A percentile compares a stretch with the other conserved stretches of the same genome.
These are phyloP conservation scores for Conopomorpha cramerella DNA, from an alignment of 1,140 invertebrate genomes.

Conservation along the genomic window DNA sequence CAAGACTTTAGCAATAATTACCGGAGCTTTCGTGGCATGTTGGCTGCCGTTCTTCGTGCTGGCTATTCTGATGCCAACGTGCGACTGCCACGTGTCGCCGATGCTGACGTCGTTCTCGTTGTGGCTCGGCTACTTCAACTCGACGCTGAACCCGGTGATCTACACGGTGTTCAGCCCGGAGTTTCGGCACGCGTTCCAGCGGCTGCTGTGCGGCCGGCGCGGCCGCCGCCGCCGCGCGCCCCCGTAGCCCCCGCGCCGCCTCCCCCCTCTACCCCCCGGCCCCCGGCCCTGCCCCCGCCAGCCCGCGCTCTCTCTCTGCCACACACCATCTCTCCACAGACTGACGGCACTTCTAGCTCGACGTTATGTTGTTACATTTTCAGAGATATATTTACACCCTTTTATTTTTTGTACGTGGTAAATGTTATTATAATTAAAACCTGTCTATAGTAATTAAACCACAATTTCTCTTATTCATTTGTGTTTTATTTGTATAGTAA, in stretches of 20 bases:
- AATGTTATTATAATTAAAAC: slow-evolving; percentile 42
- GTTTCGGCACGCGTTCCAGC: slow-evolving; percentile 85
- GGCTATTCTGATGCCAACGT: slow-evolving; percentile 81
- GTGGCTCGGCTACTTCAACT: slow-evolving; percentile 88
- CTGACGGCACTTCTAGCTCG: slow-evolving; percentile 45
- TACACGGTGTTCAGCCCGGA: slow-evolving; percentile 90
- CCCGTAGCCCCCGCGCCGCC: slow-evolving; percentile 25
- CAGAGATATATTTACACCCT: slow-evolving; percentile 60
- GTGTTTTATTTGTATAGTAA: no score
- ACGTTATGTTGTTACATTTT: slow-evolving; percentile 57
- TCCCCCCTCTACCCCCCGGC: slow-evolving; percentile 4
- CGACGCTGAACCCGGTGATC: slow-evolving; percentile 86
- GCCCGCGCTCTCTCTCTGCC: no score
- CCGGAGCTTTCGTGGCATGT: slow-evolving; percentile 86
- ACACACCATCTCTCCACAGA: slow-evolving; percentile 12
- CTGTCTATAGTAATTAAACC: slow-evolving; percentile 43
- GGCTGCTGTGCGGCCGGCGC: slow-evolving; percentile 72
- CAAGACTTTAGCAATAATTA: slow-evolving; percentile 89
- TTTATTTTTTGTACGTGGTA: slow-evolving; percentile 56
- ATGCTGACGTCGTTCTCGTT: slow-evolving; percentile 73
- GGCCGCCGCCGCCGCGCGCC: slow-evolving; percentile 51
- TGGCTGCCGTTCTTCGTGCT: slow-evolving; percentile 91
- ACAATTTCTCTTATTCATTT: slow-evolving; percentile 25
- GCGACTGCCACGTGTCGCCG: slow-evolving; percentile 61
- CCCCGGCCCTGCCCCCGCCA: slow-evolving; percentile 17